Percentiles rank a stretch among this genome's conserved stretches.
Evolutionary conservation across 2,113 vertebrate genomes (phyloP).

Genomic region (Ploceus nigricollis): DNA sequence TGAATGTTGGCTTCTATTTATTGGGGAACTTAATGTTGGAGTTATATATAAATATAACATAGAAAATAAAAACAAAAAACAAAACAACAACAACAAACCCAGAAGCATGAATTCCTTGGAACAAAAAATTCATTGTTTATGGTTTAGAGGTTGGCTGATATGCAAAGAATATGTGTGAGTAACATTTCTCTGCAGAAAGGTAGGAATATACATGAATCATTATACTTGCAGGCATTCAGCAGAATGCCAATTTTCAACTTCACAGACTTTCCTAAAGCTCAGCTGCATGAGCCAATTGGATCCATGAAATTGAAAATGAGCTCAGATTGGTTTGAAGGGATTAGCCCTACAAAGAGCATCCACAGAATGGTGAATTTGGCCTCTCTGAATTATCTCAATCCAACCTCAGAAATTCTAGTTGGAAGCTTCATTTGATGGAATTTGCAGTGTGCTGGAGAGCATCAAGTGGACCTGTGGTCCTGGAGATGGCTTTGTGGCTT

Average conservation of each 20-base stretch:
- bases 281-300: neutral
- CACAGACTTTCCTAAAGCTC: slow-evolving; percentile 26
- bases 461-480: slow-evolving; percentile 7
- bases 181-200: neutral
- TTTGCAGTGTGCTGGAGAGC: neutral
- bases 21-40: neutral
- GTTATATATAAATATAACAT: neutral
- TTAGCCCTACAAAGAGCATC: slow-evolving; percentile 26
- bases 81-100: neutral
- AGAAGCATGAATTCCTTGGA: neutral
- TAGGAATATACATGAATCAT: neutral
- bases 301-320: slow-evolving; percentile 42
- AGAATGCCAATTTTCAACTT: slow-evolving; percentile 48
- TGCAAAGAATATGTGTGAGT: neutral
- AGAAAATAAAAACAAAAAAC: neutral
- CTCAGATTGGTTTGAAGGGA: slow-evolving; percentile 27
- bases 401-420: neutral
- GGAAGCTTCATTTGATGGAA: neutral
- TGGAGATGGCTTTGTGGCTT: slow-evolving; percentile 15
- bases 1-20: neutral
- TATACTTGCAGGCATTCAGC: slow-evolving; percentile 10
- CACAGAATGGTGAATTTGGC: neutral
- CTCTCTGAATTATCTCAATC: neutral
- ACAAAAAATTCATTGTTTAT: slow-evolving; percentile 1
- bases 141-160: neutral